Evolutionary conservation across 2,113 vertebrate species (phyloP).

Genomic region (Apteryx mantelli): DNA sequence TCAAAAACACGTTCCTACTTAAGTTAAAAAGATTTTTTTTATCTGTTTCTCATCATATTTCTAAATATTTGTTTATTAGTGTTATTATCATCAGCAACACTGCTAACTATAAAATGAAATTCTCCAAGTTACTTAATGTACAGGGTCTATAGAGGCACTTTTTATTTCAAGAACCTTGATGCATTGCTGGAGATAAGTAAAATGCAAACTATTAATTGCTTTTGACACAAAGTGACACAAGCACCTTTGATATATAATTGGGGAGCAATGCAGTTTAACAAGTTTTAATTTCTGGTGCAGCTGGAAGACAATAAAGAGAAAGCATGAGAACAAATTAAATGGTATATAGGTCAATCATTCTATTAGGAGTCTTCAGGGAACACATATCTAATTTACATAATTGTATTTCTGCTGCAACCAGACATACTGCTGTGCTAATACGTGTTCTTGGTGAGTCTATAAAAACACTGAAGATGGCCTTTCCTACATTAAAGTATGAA

Average conservation of each 20-base stretch:
- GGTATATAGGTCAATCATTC: slow-evolving; percentile 81
- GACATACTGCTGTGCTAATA: slow-evolving; percentile 69
- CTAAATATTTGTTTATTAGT: background rate
- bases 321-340: slow-evolving; percentile 73
- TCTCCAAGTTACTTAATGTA: background rate
- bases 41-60: background rate
- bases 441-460: slow-evolving; percentile 52
- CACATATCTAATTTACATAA: slow-evolving; percentile 76
- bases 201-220: slow-evolving; percentile 46
- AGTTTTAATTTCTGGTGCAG: slow-evolving; percentile 75
- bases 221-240: slow-evolving; percentile 59
- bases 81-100: background rate
- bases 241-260: slow-evolving; percentile 71
- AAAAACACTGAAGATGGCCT: slow-evolving; percentile 47
- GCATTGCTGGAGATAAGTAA: slow-evolving; percentile 1
- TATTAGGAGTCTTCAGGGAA: slow-evolving; percentile 78
- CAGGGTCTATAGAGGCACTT: background rate
- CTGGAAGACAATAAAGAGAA: slow-evolving; percentile 74
- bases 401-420: slow-evolving; percentile 77
- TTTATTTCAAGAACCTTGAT: background rate
- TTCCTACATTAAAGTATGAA: background rate
- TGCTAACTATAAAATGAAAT: background rate
- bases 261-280: slow-evolving; percentile 63
- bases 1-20: background rate
- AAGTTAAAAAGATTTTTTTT: background rate